phyloP scores from a whole-genome alignment of 2,888 invertebrate species.

The Pachydiplax longipennis region DNA sequence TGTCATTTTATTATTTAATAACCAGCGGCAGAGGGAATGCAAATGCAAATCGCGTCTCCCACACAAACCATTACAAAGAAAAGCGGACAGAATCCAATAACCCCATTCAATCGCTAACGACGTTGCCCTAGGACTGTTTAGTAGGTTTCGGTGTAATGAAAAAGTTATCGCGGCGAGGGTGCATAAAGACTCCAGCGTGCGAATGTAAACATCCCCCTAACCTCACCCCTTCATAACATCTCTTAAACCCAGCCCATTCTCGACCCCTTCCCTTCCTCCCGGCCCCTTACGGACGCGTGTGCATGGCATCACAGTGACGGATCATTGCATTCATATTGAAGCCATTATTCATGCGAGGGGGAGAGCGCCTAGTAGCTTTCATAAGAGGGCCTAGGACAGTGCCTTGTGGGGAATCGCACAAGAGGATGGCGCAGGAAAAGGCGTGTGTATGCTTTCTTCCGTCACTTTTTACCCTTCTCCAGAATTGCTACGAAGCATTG shows the following conservation, averaged over 20 bases:
- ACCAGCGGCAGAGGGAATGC: not conserved
- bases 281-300: not conserved
- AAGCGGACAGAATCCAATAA: not conserved
- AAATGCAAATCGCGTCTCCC: not conserved
- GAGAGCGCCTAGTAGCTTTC: not conserved
- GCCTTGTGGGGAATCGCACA: not conserved
- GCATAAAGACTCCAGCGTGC: not conserved
- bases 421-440: not conserved
- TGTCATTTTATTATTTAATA: too few relatives aligned
- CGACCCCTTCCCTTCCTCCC: not conserved
- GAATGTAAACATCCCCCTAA: not conserved
- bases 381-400: not conserved
- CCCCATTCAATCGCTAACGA: not conserved
- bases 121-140: not conserved
- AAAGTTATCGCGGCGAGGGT: slow-evolving; percentile 9
- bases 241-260: not conserved
- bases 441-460: not conserved
- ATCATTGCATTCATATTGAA: slow-evolving; percentile 36
- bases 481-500: not conserved
- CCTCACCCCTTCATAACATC: not conserved
- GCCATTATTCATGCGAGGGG: slow-evolving; percentile 17
- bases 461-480: not conserved
- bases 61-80: not conserved
- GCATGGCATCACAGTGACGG: slow-evolving; percentile 22
- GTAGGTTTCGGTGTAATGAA: slow-evolving; percentile 8